These are phyloP conservation scores for Camponotus pennsylvanicus DNA, from an alignment of 1,140 invertebrate genomes.

Conservation along the genomic window DNA sequence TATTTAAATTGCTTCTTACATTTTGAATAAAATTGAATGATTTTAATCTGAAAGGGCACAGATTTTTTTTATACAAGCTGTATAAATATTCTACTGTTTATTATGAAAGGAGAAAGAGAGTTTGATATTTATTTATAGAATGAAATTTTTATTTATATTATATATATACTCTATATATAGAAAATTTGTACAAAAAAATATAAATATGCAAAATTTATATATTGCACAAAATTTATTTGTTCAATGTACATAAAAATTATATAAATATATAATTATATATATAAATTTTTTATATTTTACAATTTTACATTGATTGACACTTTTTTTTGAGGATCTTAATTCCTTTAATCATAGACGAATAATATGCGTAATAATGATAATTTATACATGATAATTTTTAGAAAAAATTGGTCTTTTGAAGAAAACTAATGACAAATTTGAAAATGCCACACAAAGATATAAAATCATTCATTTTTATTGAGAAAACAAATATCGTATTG, in stretches of 20 bases:
- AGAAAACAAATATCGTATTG: not conserved
- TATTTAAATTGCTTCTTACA: not conserved
- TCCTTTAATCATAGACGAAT: not conserved
- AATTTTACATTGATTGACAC: constrained; percentile 1
- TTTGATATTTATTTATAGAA: not conserved
- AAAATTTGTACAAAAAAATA: too few species aligned
- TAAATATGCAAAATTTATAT: not conserved
- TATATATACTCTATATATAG: too few species aligned
- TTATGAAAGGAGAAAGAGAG: not conserved
- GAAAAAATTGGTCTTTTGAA: too few species aligned
- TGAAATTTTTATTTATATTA: too few species aligned
- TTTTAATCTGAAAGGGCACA: not conserved
- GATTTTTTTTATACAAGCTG: not conserved
- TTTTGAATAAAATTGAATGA: not conserved
- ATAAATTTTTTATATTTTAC: not conserved
- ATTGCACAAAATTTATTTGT: not conserved
- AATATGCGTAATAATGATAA: not conserved
- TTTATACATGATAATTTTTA: not conserved
- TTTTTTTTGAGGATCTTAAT: not conserved
- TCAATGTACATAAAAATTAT: not conserved
- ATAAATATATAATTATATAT: not conserved
- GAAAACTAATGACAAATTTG: not conserved
- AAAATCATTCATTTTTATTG: constrained; percentile 20
- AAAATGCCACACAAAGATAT: not conserved
- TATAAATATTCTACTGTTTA: not conserved